Base-by-base conservation (phyloP, 2,113 vertebrate genomes). In the Cepphus grylle region DNA sequence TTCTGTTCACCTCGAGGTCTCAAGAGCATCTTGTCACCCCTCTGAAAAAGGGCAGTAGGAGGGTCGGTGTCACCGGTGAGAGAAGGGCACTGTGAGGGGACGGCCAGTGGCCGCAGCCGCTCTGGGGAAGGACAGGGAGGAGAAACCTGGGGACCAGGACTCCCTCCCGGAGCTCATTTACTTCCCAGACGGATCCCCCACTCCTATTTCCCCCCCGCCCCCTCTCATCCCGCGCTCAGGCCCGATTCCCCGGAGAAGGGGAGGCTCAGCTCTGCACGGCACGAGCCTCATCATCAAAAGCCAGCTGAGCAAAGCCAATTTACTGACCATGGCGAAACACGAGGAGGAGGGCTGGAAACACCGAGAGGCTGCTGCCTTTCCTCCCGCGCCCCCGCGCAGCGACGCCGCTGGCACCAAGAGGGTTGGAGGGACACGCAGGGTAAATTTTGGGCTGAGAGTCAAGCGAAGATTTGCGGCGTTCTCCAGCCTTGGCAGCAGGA, bases 1-100 rank as follows among this genome's bases (percentile, higher is more conserved):
- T 3, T 8, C n/a, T 4, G 9, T 4, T 63, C 72, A 25, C 40
- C 61, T 20, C 38, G 8, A 12, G 67, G 56, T 23, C 55, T 59
- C 26, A 6, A 34, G 26, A 74, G 61, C 77, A 47, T 30, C 78
- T 27, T n/a, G 36, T 66, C 7, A 20, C 15, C 42, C 49, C 74
- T 6, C 9, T 13, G 62, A 22, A 21, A 16, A 12, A 16, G 58
- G 62, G n/a, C 18, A 67, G 56, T 0, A 36, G 29, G 30, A 5
- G 8, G 19, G 69, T 16, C 22, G 0, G 0, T 18, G 45, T 12
- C 58, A 20, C 32, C 0, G 3, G 11, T 2, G 16, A 32, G 30
- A 30, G 56, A 50, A 21, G 34, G 56, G 42, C 59, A 22, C n/a
- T 4, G 22, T 1, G 5, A 80, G 26, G n/a, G 29, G 22, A 50